Conservation (phyloP, 2,113 vertebrate species). For the Sinosuthora webbiana region DNA sequence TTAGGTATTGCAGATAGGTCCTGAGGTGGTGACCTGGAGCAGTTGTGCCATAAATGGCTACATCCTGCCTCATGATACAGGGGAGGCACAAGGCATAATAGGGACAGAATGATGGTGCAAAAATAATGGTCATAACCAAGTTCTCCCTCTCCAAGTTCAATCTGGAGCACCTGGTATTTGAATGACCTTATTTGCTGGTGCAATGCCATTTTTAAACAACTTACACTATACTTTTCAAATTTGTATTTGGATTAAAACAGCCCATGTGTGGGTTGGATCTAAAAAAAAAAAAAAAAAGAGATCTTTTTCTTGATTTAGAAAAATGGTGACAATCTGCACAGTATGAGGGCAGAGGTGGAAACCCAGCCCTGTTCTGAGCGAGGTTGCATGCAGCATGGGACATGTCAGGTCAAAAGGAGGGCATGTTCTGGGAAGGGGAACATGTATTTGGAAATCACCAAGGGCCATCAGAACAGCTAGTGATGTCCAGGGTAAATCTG, state of each 20-base stretch:
- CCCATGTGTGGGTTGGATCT: neutral
- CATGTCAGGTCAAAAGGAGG: neutral
- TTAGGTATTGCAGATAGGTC: neutral
- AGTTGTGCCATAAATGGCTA: neutral
- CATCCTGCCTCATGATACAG: neutral
- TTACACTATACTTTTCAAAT: neutral
- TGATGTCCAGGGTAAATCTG: neutral
- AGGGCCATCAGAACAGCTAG: neutral
- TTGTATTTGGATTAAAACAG: neutral
- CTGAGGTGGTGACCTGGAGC: neutral
- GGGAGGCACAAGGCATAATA: neutral
- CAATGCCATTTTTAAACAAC: neutral
- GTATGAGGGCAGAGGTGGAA: neutral
- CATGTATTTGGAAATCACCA: neutral
- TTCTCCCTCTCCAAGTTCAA: neutral
- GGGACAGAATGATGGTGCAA: neutral
- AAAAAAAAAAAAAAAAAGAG: neutral
- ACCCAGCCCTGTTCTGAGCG: neutral
- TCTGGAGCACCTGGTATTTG: neutral
- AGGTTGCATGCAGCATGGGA: neutral
- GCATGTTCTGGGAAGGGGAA: neutral
- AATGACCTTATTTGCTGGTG: neutral
- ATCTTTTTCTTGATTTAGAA: neutral
- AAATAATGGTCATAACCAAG: neutral
- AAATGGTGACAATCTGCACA: neutral